Conservation (phyloP, 2,888 invertebrate genomes). For the Chesias legatella region DNA sequence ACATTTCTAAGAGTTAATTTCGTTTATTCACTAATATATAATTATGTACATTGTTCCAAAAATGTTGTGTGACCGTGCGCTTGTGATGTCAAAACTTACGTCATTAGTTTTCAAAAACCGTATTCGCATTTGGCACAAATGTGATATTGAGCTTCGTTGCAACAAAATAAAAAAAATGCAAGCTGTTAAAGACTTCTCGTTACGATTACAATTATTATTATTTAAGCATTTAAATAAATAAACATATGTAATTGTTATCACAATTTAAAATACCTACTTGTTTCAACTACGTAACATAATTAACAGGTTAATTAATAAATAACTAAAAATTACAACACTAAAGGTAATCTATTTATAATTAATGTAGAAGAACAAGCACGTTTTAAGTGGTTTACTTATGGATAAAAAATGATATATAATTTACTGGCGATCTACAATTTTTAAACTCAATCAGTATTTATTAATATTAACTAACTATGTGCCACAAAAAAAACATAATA, state of each 20-base stretch:
- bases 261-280: conserved; percentile 25
- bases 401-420: too few species aligned
- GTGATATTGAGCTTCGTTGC: conserved; percentile 57
- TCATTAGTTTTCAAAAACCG: conserved; percentile 4
- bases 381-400: not conserved
- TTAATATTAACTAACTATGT: too few species aligned
- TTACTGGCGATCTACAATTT: too few species aligned
- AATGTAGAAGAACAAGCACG: not conserved
- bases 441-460: too few species aligned
- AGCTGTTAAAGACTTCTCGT: conserved; percentile 45
- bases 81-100: conserved; percentile 38
- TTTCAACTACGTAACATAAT: conserved; percentile 11
- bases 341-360: conserved; percentile 7
- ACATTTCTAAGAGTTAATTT: conserved; percentile 53
- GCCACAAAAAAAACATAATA: too few species aligned
- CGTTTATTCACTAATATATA: conserved; percentile 55
- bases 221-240: conserved; percentile 3
- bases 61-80: conserved; percentile 48
- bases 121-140: conserved; percentile 56
- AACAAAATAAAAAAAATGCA: conserved; percentile 46
- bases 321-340: conserved; percentile 4
- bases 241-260: conserved; percentile 31
- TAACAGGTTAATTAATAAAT: too few species aligned
- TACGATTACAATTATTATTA: conserved; percentile 4
- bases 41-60: conserved; percentile 75